phyloP scores from a whole-genome alignment of 2,797 vertebrate genomes.

The Glyptemys insculpta region DNA sequence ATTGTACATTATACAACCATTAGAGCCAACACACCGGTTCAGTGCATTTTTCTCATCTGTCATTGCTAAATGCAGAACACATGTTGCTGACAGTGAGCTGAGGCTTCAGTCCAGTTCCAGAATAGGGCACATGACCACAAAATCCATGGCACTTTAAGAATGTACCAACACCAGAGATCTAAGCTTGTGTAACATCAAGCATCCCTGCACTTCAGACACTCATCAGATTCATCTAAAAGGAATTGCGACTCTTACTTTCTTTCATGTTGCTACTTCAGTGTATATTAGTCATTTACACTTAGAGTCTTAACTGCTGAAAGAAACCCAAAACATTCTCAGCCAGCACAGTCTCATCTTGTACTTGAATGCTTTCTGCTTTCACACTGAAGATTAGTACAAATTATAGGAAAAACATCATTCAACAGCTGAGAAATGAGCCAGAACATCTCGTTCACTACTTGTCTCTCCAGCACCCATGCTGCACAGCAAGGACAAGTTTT shows the following conservation, averaged over 20 bases:
- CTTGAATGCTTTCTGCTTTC: background rate
- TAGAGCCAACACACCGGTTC: background rate
- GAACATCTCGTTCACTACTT: constrained; percentile 39
- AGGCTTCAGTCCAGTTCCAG: background rate
- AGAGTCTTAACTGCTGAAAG: background rate
- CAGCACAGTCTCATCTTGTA: background rate
- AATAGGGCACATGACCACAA: background rate
- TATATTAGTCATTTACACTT: background rate
- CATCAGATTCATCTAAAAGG: background rate
- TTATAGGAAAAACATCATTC: background rate
- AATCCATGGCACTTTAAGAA: background rate
- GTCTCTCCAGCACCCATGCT: constrained; percentile 24
- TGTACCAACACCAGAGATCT: background rate
- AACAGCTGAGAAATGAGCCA: background rate
- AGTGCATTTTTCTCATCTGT: background rate
- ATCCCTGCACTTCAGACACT: background rate
- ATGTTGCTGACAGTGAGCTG: background rate
- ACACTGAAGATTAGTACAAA: background rate
- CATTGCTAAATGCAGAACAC: background rate
- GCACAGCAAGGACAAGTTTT: constrained; percentile 59
- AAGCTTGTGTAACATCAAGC: background rate
- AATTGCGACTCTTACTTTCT: background rate
- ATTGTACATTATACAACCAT: background rate
- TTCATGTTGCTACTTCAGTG: accelerated
- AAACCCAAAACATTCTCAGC: background rate